These are phyloP conservation scores for Sander vitreus DNA, from an alignment of 2,113 vertebrate genomes.

Conservation along the genomic window DNA sequence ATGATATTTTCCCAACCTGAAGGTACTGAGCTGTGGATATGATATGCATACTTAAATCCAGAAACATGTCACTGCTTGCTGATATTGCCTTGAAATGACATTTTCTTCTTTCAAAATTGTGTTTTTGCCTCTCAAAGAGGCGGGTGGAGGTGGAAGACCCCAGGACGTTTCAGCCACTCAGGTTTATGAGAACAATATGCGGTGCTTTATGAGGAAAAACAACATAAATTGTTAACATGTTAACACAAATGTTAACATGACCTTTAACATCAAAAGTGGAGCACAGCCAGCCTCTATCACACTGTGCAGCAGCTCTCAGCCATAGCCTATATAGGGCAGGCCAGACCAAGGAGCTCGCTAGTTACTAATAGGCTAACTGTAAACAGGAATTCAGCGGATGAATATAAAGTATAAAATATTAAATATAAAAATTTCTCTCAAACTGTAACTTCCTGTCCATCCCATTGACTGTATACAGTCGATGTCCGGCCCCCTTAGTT, in stretches of 20 bases:
- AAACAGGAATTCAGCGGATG: background rate
- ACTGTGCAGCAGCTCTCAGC: constrained; percentile 43
- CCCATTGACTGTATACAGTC: background rate
- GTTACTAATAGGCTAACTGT: constrained; percentile 30
- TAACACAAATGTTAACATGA: constrained; percentile 68
- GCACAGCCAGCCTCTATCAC: constrained; percentile 45
- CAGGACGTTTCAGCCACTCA: constrained; percentile 18
- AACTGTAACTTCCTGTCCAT: background rate
- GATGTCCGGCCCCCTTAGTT: no score
- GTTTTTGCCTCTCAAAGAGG: constrained; percentile 23
- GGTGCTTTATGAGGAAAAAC: constrained; percentile 49
- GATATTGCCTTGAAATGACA: constrained; percentile 26
- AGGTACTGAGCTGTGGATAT: background rate
- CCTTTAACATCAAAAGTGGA: constrained; percentile 65
- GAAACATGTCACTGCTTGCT: constrained; percentile 1
- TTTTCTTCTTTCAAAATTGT: constrained; percentile 32
- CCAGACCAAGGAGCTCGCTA: background rate
- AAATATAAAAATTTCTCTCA: background rate
- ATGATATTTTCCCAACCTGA: background rate
- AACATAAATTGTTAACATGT: constrained; percentile 67
- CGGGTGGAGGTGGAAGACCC: constrained; percentile 47
- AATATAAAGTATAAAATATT: background rate
- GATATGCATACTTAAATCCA: background rate
- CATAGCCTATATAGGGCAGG: constrained; percentile 29
- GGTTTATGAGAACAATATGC: constrained; percentile 42